Base-by-base conservation (phyloP, 2,888 invertebrate genomes). In the Noctua janthina region DNA sequence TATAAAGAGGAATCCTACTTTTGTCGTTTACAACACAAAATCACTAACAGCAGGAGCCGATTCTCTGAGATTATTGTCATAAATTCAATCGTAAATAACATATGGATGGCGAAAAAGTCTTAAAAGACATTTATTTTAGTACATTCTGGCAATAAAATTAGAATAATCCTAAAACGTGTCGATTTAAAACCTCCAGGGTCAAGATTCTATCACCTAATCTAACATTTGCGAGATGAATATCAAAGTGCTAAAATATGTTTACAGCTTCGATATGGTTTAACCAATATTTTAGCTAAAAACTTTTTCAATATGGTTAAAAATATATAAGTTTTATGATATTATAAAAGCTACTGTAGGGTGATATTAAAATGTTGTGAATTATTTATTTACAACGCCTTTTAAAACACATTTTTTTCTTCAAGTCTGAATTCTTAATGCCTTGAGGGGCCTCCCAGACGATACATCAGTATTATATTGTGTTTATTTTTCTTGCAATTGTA, bases 61-160 rank as follows among this genome's bases (percentile, higher is more conserved):
- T 87, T 72, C 80, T 56, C 74, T 78, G 11, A 80, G 85, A 87
- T 88, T 89, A 84, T 82, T 83, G 85, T 78, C 86, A 87, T 89
- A 90, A 90, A 89, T 83, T 82, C 59, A 59, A 59, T 82, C 84
- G 71, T 89, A 89, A 90, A 90, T 86, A 87, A 81, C 70, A 82
- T 67, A 82, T 64, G 70, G 68, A 82, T 85, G 62, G 76, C 82
- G 54, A 84, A 86, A 85, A 86, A 84, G 76, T 80, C 77, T 82
- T 62, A 72, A 17, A 75, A 70, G 39, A 81, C 46, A 80, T 43
- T 67, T 78, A 76, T 83, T 84, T 84, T 83, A 72, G 75, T 87
- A 82, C 68, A 82, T 76, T 82, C 80, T 78, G 29, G 79, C 81
- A 76, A 88, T 88, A 84, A 85, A 85, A 89, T 88, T 89, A 85